Percentiles rank a stretch among this genome's conserved stretches.
These are phyloP conservation scores for Crotalus adamanteus DNA, from an alignment of 2,797 vertebrate species.

Conservation along the genomic window DNA sequence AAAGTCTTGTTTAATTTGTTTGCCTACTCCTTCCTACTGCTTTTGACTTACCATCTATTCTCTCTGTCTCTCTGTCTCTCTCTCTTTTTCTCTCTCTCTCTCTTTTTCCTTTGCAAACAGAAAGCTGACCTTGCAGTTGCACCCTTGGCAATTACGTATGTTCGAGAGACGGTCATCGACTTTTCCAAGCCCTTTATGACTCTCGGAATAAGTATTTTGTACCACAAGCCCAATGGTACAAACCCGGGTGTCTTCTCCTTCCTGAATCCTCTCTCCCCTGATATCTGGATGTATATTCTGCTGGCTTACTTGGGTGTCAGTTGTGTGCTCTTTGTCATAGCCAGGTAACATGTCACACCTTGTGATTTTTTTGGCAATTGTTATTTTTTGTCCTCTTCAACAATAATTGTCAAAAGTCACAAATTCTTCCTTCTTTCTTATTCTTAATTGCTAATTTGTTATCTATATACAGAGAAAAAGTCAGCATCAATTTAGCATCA, in stretches of 20 bases:
- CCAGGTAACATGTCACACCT: conserved; percentile 97
- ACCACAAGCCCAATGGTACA: conserved; percentile 99
- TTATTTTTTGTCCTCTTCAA: conserved; percentile 68
- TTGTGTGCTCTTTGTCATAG: conserved; percentile 99
- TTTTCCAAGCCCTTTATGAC: conserved; percentile 99
- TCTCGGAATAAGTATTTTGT: conserved; percentile 99
- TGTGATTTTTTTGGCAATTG: conserved; percentile 86
- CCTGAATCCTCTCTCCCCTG: conserved; percentile 99
- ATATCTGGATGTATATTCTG: conserved; percentile 99
- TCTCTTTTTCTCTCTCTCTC: conserved; percentile 23
- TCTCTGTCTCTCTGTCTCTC: conserved; percentile 3
- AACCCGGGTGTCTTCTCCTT: conserved; percentile 99
- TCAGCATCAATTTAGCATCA: conserved; percentile 51
- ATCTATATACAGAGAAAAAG: conserved; percentile 48
- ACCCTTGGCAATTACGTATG: conserved; percentile 95
- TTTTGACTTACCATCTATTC: conserved; percentile 73
- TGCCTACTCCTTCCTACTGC: conserved; percentile 67
- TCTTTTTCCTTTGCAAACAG: conserved; percentile 79
- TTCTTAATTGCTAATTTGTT: conserved; percentile 57
- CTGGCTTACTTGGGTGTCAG: conserved; percentile 99
- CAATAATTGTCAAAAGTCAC: conserved; percentile 86
- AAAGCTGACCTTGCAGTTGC: conserved; percentile 99
- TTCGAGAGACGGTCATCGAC: conserved; percentile 98
- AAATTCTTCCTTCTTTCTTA: conserved; percentile 68
- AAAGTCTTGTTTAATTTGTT: conserved; percentile 78